Evolutionary conservation across 2,888 invertebrate genomes (phyloP), one percentile per base, ranked within the genome.

Genomic region (Colletes collaris): DNA sequence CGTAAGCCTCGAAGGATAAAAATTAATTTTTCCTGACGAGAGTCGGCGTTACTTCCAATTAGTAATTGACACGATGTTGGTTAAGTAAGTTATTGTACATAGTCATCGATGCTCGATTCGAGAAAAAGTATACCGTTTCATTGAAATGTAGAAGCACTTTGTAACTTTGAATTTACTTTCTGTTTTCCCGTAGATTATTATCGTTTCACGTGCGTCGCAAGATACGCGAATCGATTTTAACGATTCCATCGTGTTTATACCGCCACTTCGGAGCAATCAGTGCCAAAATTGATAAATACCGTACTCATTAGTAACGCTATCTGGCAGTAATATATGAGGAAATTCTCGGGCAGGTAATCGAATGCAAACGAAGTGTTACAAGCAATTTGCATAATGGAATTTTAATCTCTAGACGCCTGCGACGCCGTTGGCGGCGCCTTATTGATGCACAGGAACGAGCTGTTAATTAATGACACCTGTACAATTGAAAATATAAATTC

Each of bases 321-420:
- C 35, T 37, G 66, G 7, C 52, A 0, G 37, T 52, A 67, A 76
- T 73, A 44, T 44, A 65, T 40, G 66, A 50, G 27, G 37, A 62
- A 67, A 50, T 72, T 49, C 52, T 44, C 44, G 7, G 16, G 6
- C 55, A 44, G 49, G 35, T 62, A 50, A 56, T 56, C 40, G 46
- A 56, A 76, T 66, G 56, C 62, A 66, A 72, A 56, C 62, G 62
- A 72, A 16, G 62, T 44, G 60, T 66, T 56, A 16, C 62, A 16
- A 35, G 11, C 10, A 60, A 72, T 76, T 73, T 66, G 73, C 66
- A 67, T 76, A 72, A 76, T 76, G 66, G 66, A 44, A 72, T 56
- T 76, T 76, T 72, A 76, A 76, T 76, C 72, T 66, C 8, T 27
- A 19, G 52, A 59, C n/a, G 27, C 11, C 3, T 56, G 46, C 49